Conservation (phyloP, 1,140 invertebrate species). For the Drosophila seguyi region DNA sequence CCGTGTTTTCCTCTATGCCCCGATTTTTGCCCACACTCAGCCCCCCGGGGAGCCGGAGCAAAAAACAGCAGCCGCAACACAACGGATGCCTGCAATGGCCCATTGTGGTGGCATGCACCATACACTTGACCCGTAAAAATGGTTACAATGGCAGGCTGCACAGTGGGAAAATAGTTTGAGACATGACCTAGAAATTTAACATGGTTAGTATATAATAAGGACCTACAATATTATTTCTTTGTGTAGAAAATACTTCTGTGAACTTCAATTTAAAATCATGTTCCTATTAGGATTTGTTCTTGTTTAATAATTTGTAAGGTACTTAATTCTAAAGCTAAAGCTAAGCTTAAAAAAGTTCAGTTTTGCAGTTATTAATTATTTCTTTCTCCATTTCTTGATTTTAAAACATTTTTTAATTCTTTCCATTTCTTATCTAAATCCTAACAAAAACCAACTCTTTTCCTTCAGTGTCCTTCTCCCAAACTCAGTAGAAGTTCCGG, state of each 20-base stretch:
- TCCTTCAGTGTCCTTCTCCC: neutral
- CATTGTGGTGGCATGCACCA: constrained; percentile 71
- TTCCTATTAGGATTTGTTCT: neutral
- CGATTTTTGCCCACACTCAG: constrained; percentile 1
- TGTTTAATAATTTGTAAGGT: neutral
- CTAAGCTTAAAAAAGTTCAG: too few relatives aligned
- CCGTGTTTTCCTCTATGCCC: neutral
- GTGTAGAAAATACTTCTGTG: neutral
- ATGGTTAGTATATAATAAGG: neutral
- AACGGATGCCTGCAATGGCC: constrained; percentile 25
- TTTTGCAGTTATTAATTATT: too few relatives aligned
- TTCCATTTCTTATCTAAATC: neutral
- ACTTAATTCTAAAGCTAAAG: too few relatives aligned
- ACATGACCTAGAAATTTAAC: neutral
- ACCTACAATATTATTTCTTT: neutral
- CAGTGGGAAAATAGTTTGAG: neutral
- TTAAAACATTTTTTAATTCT: neutral
- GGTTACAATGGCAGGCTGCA: constrained; percentile 49
- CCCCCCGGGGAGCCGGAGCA: neutral
- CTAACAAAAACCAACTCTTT: neutral
- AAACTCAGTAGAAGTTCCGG: constrained; percentile 7
- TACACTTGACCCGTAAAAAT: constrained; percentile 72
- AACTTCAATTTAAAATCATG: neutral
- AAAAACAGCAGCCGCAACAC: constrained; percentile 23
- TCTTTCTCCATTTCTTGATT: too few relatives aligned